Base-by-base conservation (phyloP, 2,888 invertebrate species). In the Scaptomyza polygonia region DNA sequence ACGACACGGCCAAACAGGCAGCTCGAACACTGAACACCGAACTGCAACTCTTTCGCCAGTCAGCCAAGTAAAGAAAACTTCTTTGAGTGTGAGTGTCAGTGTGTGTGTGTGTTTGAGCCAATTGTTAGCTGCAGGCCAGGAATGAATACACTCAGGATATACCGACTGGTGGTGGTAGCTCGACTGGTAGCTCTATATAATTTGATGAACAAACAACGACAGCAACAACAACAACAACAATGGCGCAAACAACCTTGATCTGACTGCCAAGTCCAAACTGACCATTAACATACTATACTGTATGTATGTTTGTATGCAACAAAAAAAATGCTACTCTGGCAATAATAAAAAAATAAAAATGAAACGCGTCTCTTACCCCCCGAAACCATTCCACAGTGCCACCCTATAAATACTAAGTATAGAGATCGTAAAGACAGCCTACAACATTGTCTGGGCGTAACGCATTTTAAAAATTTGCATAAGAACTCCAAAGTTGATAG, bases 201-300 rank as follows among this genome's bases (percentile, higher is more conserved):
- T 81, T 81, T 81, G 87, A 81, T 88, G 88, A 81, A 70, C 81
- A 81, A 81, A 81, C 87, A 81, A 77, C 81, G 71, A 65, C 71
- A 70, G 66, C 82, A 68, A 34, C 64, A 79, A 63, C 65, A 25
- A 14, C 44, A 59, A 51, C 74, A 57, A 56, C 61, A 47, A 45
- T 48, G 32, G 49, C 54, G 49, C 54, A 58, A 77, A 61, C 62
- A 73, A 74, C 73, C 73, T 78, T 78, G 79, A 73, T 73, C 68
- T 57, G 74, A 67, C 59, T 61, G 30, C 62, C 47, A 53, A 48
- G 36, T 18, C 44, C 49, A 47, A 55, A 30, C 70, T 74, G 71
- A 69, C 66, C 53, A 73, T 56, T 73, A 72, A 58, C 57, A 61
- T 72, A 39, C 25, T 72, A 25, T 14, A 48, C 21, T 34, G 14